Evolutionary conservation across 30 jellyfish, hydroid and myxozoan species (phyloP).

Genomic region (Cassiopea andromeda): DNA sequence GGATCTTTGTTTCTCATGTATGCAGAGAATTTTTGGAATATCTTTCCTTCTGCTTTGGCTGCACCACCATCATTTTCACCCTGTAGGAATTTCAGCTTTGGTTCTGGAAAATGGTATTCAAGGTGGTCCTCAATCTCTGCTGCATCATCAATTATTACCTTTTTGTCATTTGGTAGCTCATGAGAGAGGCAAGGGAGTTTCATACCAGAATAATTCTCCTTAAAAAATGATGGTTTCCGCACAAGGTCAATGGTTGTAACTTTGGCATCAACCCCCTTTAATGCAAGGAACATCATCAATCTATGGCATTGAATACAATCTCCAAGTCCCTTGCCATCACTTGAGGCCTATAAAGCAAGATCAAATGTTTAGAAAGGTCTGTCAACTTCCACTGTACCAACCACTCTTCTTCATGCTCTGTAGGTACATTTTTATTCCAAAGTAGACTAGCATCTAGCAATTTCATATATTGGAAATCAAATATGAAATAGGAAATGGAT

Average conservation of each 20-base stretch:
- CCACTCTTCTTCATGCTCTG: too few species aligned
- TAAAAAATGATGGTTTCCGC: conserved; percentile 90
- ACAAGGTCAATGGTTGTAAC: conserved; percentile 97
- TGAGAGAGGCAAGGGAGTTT: conserved; percentile 93
- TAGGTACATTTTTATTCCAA: too few species aligned
- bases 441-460: too few species aligned
- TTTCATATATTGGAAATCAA: too few species aligned
- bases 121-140: conserved; percentile 92
- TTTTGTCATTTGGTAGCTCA: conserved; percentile 70
- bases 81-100: conserved; percentile 66
- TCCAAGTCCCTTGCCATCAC: conserved; percentile 99
- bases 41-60: conserved; percentile 83
- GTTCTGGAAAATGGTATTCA: conserved; percentile 90
- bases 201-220: conserved; percentile 93
- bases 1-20: conserved; percentile 88
- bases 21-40: conserved; percentile 96
- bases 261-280: conserved; percentile 96
- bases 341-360: conserved; percentile 75
- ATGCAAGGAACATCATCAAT: conserved; percentile 95
- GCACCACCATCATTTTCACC: conserved; percentile 91
- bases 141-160: conserved; percentile 83
- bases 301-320: conserved; percentile 98
- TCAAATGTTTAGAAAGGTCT: too few species aligned
- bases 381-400: too few species aligned
- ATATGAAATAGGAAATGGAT: too few species aligned